Evolutionary conservation across 1,140 invertebrate genomes (phyloP), one percentile per base, ranked within the genome.

Genomic region (Diabrotica undecimpunctata): DNA sequence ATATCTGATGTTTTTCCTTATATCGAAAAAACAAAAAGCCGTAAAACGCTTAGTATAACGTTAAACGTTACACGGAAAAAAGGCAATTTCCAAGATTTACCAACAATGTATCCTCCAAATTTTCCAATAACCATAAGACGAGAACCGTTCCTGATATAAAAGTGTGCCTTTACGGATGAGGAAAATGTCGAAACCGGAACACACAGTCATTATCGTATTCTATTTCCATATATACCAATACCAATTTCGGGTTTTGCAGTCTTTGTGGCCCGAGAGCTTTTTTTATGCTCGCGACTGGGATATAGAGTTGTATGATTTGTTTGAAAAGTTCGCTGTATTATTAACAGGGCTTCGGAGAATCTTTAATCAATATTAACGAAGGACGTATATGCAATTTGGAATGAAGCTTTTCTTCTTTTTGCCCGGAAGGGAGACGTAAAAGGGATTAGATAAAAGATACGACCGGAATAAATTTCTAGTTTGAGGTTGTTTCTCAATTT

Each of bases 261-360:
- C 41, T 46, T 46, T 46, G 41, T 46, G 41, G 8, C 4, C 8
- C 41, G n/a, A 46, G n/a, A 46, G 41, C 41, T 46, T 46, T 46
- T 46, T 25, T 46, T 46, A 46, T 46, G 41, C 25, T 25, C 41
- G 41, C 41, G 41, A 46, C 8, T n/a, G n/a, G 41, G n/a, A 46
- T 46, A 46, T 46, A n/a, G n/a, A 46, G 41, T 46, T 46, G 41
- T n/a, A 46, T 46, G n/a, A 46, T 46, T 46, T 46, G 41, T 46
- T 46, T 46, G 41, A n/a, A 46, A 46, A 46, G 41, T 46, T 46
- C n/a, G 8, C 41, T 46, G n/a, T n/a, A 46, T 46, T 46, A 46
- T 46, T 46, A 46, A 46, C 41, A 46, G 5, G n/a, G 41, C n/a
- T 46, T 46, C n/a, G 41, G 41, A 6, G 8, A 46, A 46, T 46